Conservation (phyloP, 2,797 vertebrate genomes). For the Dendrocincla tyrannina region DNA sequence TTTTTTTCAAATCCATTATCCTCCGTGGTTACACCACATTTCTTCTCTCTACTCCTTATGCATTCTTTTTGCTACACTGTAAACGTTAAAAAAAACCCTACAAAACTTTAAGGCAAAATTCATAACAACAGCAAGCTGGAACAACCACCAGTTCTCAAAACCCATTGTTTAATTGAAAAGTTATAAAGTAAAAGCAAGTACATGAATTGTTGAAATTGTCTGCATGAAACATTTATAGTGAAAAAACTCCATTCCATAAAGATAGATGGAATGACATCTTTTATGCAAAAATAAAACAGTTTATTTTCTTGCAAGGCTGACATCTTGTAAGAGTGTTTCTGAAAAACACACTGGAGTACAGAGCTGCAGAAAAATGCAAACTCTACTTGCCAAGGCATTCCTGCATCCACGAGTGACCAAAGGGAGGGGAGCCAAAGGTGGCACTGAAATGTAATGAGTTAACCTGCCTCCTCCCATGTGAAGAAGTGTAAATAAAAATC, state of each 20-base stretch:
- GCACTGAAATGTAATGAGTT: conserved; percentile 17
- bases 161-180: conserved; percentile 68
- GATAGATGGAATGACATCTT: conserved; percentile 45
- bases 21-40: not conserved
- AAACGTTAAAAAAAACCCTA: not conserved
- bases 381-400: conserved; percentile 9
- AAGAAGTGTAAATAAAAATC: conserved; percentile 69
- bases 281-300: conserved; percentile 20
- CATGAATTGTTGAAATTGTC: conserved; percentile 57
- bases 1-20: not conserved
- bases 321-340: not conserved
- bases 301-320: conserved; percentile 35
- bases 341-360: conserved; percentile 3
- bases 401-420: conserved; percentile 10
- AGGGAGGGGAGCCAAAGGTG: conserved; percentile 27
- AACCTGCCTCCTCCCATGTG: conserved; percentile 31
- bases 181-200: conserved; percentile 56
- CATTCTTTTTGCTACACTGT: not conserved
- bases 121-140: not conserved
- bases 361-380: conserved; percentile 16
- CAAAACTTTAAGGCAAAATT: conserved; percentile 29
- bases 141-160: conserved; percentile 51
- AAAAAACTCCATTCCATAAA: conserved; percentile 50
- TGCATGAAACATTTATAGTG: conserved; percentile 65
- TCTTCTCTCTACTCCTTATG: not conserved